Evolutionary conservation across 1,140 invertebrate species (phyloP).

Genomic region (Planococcus citri): DNA sequence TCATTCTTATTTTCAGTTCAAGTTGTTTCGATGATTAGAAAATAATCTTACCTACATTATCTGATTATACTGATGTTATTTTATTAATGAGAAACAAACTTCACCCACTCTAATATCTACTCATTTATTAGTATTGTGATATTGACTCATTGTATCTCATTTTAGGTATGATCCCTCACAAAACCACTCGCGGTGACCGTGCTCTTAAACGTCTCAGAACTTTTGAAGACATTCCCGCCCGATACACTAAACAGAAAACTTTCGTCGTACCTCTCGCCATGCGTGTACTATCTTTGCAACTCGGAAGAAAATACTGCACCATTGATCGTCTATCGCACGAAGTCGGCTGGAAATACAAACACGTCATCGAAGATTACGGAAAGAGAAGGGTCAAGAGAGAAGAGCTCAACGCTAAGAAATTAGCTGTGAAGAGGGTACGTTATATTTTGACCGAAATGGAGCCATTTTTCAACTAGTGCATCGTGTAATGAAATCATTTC

Average conservation of each 20-base stretch:
- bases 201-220: constrained; percentile 80
- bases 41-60: too few species aligned
- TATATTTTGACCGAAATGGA: constrained; percentile 18
- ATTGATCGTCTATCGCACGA: constrained; percentile 92
- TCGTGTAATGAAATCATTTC: too few species aligned
- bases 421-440: constrained; percentile 61
- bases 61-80: too few species aligned
- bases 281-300: constrained; percentile 83
- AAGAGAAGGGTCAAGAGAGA: constrained; percentile 88
- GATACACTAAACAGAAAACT: constrained; percentile 81
- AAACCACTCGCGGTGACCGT: constrained; percentile 84
- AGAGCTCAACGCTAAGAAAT: constrained; percentile 62
- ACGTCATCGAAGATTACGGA: constrained; percentile 86
- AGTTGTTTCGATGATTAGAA: too few species aligned
- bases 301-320: constrained; percentile 91
- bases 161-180: constrained; percentile 96
- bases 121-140: too few species aligned
- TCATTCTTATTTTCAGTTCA: too few species aligned
- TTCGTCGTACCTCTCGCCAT: constrained; percentile 91
- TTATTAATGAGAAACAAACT: too few species aligned
- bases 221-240: constrained; percentile 95
- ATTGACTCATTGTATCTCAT: not conserved
- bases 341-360: constrained; percentile 99
- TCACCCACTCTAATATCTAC: too few species aligned
- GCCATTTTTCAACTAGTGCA: too few species aligned